These are phyloP conservation scores for Kryptolebias ocellatus DNA, from an alignment of 2,797 vertebrate genomes.

Conservation along the genomic window DNA sequence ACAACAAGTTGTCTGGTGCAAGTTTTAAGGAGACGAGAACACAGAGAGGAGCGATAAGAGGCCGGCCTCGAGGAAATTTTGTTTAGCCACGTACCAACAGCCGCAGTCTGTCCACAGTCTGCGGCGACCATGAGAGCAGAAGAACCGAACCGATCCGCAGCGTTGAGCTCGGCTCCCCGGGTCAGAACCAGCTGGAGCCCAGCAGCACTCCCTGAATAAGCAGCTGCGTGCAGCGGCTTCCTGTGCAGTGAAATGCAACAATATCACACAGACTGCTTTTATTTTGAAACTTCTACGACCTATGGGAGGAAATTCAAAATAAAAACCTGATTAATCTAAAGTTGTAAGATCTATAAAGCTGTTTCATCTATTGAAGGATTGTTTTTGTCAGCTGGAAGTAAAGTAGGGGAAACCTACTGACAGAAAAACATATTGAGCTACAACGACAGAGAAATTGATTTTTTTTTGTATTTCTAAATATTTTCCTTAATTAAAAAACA, in stretches of 20 bases:
- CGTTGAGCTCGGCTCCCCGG: slow-evolving; percentile 88
- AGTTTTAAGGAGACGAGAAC: neutral
- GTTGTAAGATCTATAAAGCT: too few species aligned
- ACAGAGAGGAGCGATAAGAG: neutral
- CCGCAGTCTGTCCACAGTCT: slow-evolving; percentile 88
- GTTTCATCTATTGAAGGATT: too few species aligned
- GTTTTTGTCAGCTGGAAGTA: too few species aligned
- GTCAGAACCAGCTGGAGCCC: slow-evolving; percentile 91
- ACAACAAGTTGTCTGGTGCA: neutral
- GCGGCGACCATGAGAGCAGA: slow-evolving; percentile 95
- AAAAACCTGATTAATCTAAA: too few species aligned
- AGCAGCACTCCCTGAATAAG: slow-evolving; percentile 90
- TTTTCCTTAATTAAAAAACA: neutral
- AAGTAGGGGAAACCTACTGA: too few species aligned
- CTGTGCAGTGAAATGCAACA: slow-evolving; percentile 65
- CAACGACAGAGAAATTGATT: too few species aligned
- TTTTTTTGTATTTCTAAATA: neutral
- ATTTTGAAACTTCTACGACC: too few species aligned
- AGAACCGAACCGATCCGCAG: slow-evolving; percentile 86
- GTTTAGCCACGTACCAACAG: slow-evolving; percentile 85
- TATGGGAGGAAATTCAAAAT: neutral
- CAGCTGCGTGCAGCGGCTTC: slow-evolving; percentile 93
- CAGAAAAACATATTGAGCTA: too few species aligned
- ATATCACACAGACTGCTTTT: neutral
- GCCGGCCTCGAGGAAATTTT: neutral